Conservation (phyloP, 2,113 vertebrate species). For the Halichoerus grypus region DNA sequence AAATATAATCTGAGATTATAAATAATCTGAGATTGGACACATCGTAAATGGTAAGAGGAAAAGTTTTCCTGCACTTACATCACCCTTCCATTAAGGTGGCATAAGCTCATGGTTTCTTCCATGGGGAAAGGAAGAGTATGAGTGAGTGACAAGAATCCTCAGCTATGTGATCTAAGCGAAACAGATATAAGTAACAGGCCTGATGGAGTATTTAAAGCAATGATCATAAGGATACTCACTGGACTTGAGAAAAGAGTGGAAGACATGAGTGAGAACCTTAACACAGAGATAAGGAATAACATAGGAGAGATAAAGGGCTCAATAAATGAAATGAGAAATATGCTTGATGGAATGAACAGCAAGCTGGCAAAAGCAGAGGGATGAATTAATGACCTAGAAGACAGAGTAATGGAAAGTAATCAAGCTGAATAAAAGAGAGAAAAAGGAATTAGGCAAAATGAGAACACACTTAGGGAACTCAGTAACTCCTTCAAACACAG, state of each 20-base stretch:
- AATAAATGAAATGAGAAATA: neutral
- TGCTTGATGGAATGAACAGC: neutral
- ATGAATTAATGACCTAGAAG: neutral
- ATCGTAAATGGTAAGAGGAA: neutral
- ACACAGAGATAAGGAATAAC: neutral
- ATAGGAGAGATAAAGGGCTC: neutral
- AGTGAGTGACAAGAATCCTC: neutral
- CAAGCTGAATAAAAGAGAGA: neutral
- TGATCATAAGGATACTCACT: neutral
- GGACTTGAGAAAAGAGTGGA: neutral
- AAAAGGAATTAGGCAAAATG: neutral
- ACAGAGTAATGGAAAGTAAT: neutral
- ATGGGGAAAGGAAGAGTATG: neutral
- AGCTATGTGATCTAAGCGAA: neutral
- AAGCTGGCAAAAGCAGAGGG: neutral
- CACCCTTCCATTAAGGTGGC: neutral
- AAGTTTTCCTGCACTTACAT: neutral
- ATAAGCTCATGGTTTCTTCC: neutral
- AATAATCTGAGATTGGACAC: neutral
- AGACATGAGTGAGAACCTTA: neutral
- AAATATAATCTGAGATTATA: no score
- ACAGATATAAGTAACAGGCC: neutral
- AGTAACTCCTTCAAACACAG: neutral
- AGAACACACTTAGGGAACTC: neutral
- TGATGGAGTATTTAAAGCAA: neutral